A percentile compares a stretch with the other conserved stretches of the same genome.
Conservation (phyloP, 2,888 invertebrate genomes). For the Athrips mouffetella region DNA sequence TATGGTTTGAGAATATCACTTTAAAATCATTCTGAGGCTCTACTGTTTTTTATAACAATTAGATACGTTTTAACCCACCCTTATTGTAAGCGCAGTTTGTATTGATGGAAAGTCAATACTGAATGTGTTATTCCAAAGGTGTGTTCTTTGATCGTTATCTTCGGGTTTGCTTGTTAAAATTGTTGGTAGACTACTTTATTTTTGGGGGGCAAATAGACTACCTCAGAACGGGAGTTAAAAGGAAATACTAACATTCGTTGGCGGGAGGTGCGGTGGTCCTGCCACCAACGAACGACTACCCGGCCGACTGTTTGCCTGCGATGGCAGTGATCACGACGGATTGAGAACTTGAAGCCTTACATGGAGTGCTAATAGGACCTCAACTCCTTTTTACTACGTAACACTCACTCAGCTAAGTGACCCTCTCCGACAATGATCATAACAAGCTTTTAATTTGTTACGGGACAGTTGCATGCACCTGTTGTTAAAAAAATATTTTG, state of each 20-base stretch:
- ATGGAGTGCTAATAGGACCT: slow-evolving; percentile 26
- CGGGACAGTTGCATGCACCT: no score
- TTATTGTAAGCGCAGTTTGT: slow-evolving; percentile 59
- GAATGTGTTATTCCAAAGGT: slow-evolving; percentile 30
- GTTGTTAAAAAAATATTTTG: no score
- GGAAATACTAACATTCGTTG: slow-evolving; percentile 48
- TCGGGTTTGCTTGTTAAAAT: slow-evolving; percentile 70
- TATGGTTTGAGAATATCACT: slow-evolving; percentile 76
- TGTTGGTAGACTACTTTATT: slow-evolving; percentile 67
- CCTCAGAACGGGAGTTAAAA: slow-evolving; percentile 49
- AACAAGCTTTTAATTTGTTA: no score
- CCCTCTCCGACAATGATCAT: no score
- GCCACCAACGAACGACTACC: neutral
- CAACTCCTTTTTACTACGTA: no score
- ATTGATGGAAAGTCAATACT: slow-evolving; percentile 59
- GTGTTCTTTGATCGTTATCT: slow-evolving; percentile 48
- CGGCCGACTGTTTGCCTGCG: neutral
- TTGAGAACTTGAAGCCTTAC: slow-evolving; percentile 25
- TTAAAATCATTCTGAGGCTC: slow-evolving; percentile 67
- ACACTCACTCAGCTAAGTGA: no score
- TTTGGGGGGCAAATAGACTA: slow-evolving; percentile 51
- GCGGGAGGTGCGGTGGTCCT: slow-evolving; percentile 27
- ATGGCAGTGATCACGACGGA: slow-evolving; percentile 23
- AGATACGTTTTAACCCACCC: slow-evolving; percentile 67
- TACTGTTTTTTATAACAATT: slow-evolving; percentile 75